Base-by-base conservation (phyloP, 2,797 vertebrate genomes). In the Prionace glauca region DNA sequence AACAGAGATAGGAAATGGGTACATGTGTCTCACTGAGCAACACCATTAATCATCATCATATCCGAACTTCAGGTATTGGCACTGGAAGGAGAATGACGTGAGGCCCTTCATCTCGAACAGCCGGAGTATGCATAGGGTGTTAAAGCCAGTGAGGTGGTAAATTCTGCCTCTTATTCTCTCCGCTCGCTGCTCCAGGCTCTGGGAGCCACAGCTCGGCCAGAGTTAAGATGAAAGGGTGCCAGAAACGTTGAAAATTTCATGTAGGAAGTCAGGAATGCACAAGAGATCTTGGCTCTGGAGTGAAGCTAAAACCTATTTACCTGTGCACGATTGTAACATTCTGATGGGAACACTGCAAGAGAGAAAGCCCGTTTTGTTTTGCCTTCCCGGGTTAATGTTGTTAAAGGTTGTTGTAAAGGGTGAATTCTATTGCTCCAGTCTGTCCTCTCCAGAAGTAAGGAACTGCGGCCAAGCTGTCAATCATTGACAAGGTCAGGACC, bases 401-500 rank as follows among this genome's bases (percentile, higher is more conserved):
- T 69, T 24, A 41, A 92, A 69, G 90, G 8, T 65, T 69, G 65
- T 67, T 92, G n/a, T n/a, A 92, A 67, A 92, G 65, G 65, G 18
- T 67, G 36, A 24, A 84, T 45, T 24, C 41, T 41, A 10, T 84
- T 84, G 90, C 90, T 7, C 67, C n/a, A 11, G n/a, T 69, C 65
- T 92, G 90, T 69, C 65, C 90, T 92, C 20, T 69, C n/a, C 65
- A 41, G 65, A 69, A 92, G 26, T 67, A n/a, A 69, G 62, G n/a
- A 92, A 69, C 32, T 67, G 62, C 11, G 90, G 90, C 90, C 62
- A 92, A 92, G 65, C 65, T 92, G 90, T 92, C 65, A 41, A 92
- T 92, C 90, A 92, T 92, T 92, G 90, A 92, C 62, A 92, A 92
- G 65, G 90, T 92, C 65, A 65, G 41, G 90, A 92, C 90, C 90